phyloP scores from a whole-genome alignment of 1,140 invertebrate species.

The Akabosia matsudoensis region DNA sequence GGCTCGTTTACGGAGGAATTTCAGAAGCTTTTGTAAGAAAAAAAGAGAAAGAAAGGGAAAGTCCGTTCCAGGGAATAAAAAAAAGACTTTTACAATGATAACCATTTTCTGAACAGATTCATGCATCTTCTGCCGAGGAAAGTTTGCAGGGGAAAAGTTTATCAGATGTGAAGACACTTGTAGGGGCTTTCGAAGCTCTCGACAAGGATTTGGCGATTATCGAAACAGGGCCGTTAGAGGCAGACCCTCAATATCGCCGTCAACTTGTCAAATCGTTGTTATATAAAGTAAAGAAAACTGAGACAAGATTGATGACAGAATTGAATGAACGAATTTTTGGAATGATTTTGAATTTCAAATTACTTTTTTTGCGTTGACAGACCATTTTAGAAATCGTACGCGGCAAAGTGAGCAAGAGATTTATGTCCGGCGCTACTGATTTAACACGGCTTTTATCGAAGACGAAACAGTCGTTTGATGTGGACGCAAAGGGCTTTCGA shows the following conservation, averaged over 20 bases:
- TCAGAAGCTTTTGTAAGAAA: constrained; percentile 61
- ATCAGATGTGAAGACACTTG: constrained; percentile 54
- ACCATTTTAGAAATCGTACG: constrained; percentile 47
- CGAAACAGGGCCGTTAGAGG: constrained; percentile 61
- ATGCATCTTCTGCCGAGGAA: constrained; percentile 66
- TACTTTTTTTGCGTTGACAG: constrained; percentile 41
- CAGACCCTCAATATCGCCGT: constrained; percentile 62
- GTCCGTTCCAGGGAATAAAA: neutral
- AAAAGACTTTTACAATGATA: neutral
- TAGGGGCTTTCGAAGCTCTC: constrained; percentile 60
- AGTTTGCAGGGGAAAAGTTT: constrained; percentile 60
- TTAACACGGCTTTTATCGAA: constrained; percentile 47
- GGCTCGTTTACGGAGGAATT: constrained; percentile 69
- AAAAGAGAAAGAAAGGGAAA: no score
- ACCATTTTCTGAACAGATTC: constrained; percentile 53
- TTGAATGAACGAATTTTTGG: neutral
- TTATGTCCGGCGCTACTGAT: constrained; percentile 36
- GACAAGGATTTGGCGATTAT: constrained; percentile 62
- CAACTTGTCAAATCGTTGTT: constrained; percentile 64
- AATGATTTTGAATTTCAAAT: neutral
- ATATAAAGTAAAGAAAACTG: constrained; percentile 63
- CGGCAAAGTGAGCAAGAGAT: constrained; percentile 27
- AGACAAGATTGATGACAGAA: neutral
- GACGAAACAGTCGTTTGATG: constrained; percentile 53
- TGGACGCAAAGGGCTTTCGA: constrained; percentile 56